Base-by-base conservation (phyloP, 2,113 vertebrate species). In the Lepisosteus oculatus region DNA sequence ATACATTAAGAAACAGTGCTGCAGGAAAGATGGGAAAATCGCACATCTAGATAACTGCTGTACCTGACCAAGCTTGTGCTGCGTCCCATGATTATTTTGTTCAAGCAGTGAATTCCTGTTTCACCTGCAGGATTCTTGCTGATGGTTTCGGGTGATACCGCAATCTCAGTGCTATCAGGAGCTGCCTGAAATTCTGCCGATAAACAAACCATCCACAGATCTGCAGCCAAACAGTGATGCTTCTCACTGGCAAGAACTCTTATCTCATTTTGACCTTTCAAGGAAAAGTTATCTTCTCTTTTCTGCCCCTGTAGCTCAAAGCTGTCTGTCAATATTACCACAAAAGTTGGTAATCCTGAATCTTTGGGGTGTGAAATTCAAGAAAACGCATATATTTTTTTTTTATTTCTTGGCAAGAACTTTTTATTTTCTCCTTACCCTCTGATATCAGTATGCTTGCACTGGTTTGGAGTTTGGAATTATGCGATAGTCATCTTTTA, bases 341-440 rank as follows among this genome's bases (percentile, higher is more conserved):
- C 67, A 71, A 41, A 61, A 55, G 67, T 75, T 47, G 56, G 5
- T 81, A 78, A 81, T 81, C 73, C 84, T 5, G 54, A 69, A 41
- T 75, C 81, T 47, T 43, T 70, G 71, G 75, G 79, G 73, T 80
- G 79, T 85, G 83, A 84, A 83, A 82, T 85, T 81, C 76, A 75
- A 79, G 74, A 77, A 65, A 65, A 29, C 8, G 29, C 62, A 42
- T 43, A 4, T 15, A 17, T 64, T 65, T 29, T 9, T 17, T 65
- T 61, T 6, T 61, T 61, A 6, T 51, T 14, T 29, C n/a, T 65
- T 65, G 17, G 62, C 3, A 65, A 65, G 12, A 65, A 65, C 62
- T 64, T 43, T 51, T 51, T 51, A 51, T 51, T 51, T 51, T 51
- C 65, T 0, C 29, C 47, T 29, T 29, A 6, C 51, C 44, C 57